Evolutionary conservation across 2,888 invertebrate species (phyloP).

Genomic region (Microchrysa polita): DNA sequence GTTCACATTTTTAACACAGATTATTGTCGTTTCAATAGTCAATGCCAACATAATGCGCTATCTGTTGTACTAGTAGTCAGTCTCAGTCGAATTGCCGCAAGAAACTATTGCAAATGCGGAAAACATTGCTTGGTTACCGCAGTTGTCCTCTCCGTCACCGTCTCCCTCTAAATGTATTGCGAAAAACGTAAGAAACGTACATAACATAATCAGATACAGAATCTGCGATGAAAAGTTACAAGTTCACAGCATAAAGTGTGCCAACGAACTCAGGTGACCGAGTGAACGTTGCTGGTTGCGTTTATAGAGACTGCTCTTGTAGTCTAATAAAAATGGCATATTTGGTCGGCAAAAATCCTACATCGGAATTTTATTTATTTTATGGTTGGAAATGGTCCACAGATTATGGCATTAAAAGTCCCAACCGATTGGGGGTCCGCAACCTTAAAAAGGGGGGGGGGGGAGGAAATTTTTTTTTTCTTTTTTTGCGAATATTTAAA

Average conservation of each 20-base stretch:
- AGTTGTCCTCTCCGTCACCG: background rate
- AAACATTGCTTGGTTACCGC: no score
- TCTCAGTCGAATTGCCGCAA: no score
- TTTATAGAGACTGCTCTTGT: constrained; percentile 3
- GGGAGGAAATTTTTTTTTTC: no score
- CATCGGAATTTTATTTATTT: no score
- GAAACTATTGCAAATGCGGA: constrained; percentile 36
- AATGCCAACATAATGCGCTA: background rate
- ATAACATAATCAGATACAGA: constrained; percentile 43
- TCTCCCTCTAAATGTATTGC: no score
- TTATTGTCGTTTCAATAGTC: background rate
- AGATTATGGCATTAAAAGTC: no score
- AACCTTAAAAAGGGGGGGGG: no score
- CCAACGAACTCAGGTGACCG: constrained; percentile 52
- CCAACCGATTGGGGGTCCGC: no score
- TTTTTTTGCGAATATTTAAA: no score
- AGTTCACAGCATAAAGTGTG: constrained; percentile 49
- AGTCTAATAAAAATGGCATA: no score
- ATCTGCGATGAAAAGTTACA: constrained; percentile 45
- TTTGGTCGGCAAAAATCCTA: no score
- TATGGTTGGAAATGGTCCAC: no score
- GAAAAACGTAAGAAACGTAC: constrained; percentile 36
- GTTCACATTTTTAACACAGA: constrained; percentile 25
- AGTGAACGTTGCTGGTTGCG: constrained; percentile 49
- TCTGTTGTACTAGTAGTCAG: background rate